Base-by-base conservation (phyloP, 2,888 invertebrate genomes). In the Sarcophaga carnaria region DNA sequence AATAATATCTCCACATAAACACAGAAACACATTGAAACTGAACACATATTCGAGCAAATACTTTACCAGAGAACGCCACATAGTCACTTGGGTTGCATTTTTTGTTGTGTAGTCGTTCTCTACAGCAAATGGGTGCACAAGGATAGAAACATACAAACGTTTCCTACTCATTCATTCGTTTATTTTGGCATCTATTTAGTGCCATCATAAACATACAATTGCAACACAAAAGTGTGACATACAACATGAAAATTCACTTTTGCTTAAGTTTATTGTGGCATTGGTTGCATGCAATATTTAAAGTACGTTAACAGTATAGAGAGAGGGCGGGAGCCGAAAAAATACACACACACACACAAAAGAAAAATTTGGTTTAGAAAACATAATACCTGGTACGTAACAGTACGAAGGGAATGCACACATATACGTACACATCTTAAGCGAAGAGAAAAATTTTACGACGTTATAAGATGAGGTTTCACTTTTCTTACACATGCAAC, bases 171-270 rank as follows among this genome's bases (percentile, higher is more conserved):
- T 62, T 6, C 14, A 60, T 78, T 60, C 45, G 47, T 77, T 72
- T 63, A 72, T 80, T 2, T 62, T 77, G 47, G 37, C 84, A 72
- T 70, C 60, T 54, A 76, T 71, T 84, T 80, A 66, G 60, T 71
- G n/a, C 71, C 60, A 45, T 60, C 59, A 75, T 75, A 83, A 75
- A 70, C 70, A 60, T n/a, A 63, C 69, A 63, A 72, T n/a, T 27
- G 37, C 59, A 64, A 49, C 12, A 60, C 64, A 77, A 80, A 70
- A 70, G 75, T 87, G 81, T 84, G 80, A 87, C 75, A 79, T 67
- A 75, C 77, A 87, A 87, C 86, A 87, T 87, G 80, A 81, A 81
- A 87, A 81, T 79, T 87, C 84, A 87, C 84, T 87, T 83, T 84
- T 87, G 74, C 81, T 81, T 87, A 67, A 81, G 81, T 84, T 84